These are phyloP conservation scores for Umimayanthus chanpuru DNA, from an alignment of 92 coral and sea anemone species.

Conservation along the genomic window DNA sequence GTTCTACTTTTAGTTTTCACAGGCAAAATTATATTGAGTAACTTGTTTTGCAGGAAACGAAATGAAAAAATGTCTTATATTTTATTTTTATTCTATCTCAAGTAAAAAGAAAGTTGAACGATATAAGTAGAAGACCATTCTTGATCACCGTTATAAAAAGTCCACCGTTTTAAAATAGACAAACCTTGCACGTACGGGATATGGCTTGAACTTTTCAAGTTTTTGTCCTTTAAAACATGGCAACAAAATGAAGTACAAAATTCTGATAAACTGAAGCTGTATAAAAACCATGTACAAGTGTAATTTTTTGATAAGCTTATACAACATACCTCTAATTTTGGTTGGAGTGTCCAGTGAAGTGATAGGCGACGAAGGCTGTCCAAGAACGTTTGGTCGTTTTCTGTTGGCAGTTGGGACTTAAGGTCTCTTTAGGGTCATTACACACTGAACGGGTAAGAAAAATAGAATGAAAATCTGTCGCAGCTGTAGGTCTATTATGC, in stretches of 20 bases:
- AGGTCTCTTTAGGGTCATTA: constrained; percentile 97
- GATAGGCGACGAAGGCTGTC: constrained; percentile 52
- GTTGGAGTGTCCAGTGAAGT: constrained; percentile 1
- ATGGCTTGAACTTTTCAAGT: not conserved
- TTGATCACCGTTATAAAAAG: constrained; percentile 66
- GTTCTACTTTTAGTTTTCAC: constrained; percentile 42
- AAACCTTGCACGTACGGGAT: constrained; percentile 2
- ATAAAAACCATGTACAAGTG: constrained; percentile 17
- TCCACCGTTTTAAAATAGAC: constrained; percentile 82
- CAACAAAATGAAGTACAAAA: constrained; percentile 35
- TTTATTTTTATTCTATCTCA: not conserved
- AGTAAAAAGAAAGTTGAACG: constrained; percentile 10
- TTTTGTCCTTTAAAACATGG: not conserved
- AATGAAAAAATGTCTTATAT: not conserved
- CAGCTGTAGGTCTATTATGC: constrained; percentile 91
- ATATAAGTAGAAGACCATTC: constrained; percentile 20
- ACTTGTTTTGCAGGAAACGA: not conserved
- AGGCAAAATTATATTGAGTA: not conserved
- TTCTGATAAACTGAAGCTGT: constrained; percentile 41
- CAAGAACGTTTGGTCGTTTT: constrained; percentile 79
- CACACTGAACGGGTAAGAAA: constrained; percentile 92
- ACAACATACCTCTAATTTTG: constrained; percentile 25
- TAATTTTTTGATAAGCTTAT: constrained; percentile 14
- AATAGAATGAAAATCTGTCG: constrained; percentile 82
- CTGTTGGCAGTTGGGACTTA: constrained; percentile 76